Percentiles rank a stretch among this genome's conserved stretches.
phyloP scores from a whole-genome alignment of 2,797 vertebrate genomes.

The Poeciliopsis infans region DNA sequence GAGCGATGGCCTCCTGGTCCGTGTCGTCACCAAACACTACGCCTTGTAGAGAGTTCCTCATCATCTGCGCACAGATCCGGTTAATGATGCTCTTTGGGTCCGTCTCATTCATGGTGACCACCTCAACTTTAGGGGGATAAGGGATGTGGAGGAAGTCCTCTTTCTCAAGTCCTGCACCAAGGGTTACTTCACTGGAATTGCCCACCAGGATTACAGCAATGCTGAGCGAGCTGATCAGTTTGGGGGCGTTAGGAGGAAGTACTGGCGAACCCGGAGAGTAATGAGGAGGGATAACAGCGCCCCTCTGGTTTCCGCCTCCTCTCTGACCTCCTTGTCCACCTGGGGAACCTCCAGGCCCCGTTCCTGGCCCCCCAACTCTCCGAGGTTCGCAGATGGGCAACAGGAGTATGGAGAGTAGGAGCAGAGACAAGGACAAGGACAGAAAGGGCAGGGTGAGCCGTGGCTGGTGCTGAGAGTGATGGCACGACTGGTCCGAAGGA shows the following conservation, averaged over 20 bases:
- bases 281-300: constrained; percentile 76
- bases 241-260: constrained; percentile 79
- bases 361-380: constrained; percentile 66
- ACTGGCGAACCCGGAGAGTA: constrained; percentile 77
- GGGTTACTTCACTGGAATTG: constrained; percentile 94
- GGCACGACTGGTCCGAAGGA: constrained; percentile 47
- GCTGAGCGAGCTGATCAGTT: constrained; percentile 89
- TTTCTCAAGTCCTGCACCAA: constrained; percentile 95
- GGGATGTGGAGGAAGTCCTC: constrained; percentile 98
- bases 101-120: constrained; percentile 98
- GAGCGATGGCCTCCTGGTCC: constrained; percentile 98
- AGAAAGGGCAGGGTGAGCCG: constrained; percentile 59
- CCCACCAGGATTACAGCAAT: constrained; percentile 97
- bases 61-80: constrained; percentile 95
- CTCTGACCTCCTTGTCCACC: constrained; percentile 73
- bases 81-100: constrained; percentile 99
- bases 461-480: constrained; percentile 36
- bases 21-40: constrained; percentile 98
- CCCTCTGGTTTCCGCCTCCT: constrained; percentile 72
- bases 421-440: constrained; percentile 64
- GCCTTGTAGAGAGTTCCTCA: constrained; percentile 93
- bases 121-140: constrained; percentile 92
- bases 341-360: constrained; percentile 64
- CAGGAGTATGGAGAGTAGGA: constrained; percentile 69
- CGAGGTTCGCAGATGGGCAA: constrained; percentile 79